phyloP scores from a whole-genome alignment of 2,797 vertebrate genomes.

The Channa striata region DNA sequence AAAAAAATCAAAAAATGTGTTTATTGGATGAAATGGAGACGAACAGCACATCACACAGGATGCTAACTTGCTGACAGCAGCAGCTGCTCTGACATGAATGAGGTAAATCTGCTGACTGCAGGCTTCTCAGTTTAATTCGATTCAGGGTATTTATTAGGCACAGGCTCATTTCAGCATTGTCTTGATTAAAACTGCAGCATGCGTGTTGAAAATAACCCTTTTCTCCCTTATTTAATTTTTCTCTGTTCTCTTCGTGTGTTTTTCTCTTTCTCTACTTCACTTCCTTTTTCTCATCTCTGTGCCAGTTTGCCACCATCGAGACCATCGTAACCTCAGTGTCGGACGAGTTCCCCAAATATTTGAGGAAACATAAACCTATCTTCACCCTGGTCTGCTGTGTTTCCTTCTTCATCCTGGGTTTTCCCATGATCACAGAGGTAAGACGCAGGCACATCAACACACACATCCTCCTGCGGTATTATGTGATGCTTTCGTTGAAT shows the following conservation, averaged over 20 bases:
- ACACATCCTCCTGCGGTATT: neutral
- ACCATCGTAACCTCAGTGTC: conserved; percentile 98
- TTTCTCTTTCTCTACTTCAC: neutral
- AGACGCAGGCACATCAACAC: conserved; percentile 11
- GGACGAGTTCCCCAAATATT: conserved; percentile 95
- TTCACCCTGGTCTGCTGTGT: conserved; percentile 94
- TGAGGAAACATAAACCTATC: conserved; percentile 93
- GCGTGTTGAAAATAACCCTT: neutral
- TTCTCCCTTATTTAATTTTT: neutral
- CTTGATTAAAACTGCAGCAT: neutral
- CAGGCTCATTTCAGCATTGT: neutral
- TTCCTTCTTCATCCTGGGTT: conserved; percentile 95
- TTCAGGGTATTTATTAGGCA: neutral
- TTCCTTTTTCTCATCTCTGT: neutral
- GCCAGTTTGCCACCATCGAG: conserved; percentile 97
- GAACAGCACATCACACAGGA: conserved; percentile 6
- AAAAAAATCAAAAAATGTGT: conserved; percentile 36
- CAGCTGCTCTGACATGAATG: conserved; percentile 30
- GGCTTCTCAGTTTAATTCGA: neutral
- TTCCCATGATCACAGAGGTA: conserved; percentile 99
- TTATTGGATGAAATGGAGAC: conserved; percentile 29
- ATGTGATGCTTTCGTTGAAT: too few species aligned
- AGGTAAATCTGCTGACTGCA: conserved; percentile 42
- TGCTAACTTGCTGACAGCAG: conserved; percentile 19
- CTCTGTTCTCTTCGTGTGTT: neutral